Conservation (phyloP, 2,113 vertebrate species). For the Dipodomys stephensi region DNA sequence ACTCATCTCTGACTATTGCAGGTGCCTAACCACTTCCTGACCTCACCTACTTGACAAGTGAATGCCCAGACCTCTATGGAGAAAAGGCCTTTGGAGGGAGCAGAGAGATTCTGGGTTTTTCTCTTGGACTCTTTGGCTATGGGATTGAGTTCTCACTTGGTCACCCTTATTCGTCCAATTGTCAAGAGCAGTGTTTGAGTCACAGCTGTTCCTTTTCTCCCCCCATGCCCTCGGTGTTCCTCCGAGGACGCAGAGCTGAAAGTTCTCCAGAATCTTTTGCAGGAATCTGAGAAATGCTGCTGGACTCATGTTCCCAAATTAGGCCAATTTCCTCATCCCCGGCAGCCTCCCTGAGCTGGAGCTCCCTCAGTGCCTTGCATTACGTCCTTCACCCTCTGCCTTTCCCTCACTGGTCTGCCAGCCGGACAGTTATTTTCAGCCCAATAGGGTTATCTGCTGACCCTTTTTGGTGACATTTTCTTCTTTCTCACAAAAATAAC, state of each 20-base stretch:
- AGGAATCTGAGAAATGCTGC: conserved; percentile 93
- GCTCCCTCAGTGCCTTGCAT: conserved; percentile 81
- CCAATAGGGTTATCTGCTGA: conserved; percentile 90
- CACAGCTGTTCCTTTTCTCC: conserved; percentile 77
- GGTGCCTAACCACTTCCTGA: background rate
- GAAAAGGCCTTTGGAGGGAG: background rate
- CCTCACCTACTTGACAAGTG: background rate
- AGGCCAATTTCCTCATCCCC: conserved; percentile 91
- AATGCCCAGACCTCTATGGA: background rate
- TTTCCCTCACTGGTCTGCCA: conserved; percentile 82
- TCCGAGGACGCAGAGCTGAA: conserved; percentile 87
- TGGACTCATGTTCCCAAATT: conserved; percentile 97
- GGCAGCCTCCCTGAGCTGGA: conserved; percentile 76
- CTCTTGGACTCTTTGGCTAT: conserved; percentile 54
- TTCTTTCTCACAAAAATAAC: conserved; percentile 89
- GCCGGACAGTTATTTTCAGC: conserved; percentile 90
- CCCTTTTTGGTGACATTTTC: conserved; percentile 87
- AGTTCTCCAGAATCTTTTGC: conserved; percentile 86
- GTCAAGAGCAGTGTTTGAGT: conserved; percentile 77
- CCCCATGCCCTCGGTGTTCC: conserved; percentile 62
- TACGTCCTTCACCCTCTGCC: conserved; percentile 71
- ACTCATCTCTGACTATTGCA: background rate
- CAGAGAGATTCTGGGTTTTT: background rate
- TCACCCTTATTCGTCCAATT: conserved; percentile 65
- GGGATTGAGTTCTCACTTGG: conserved; percentile 9